Percentiles rank a stretch among this genome's conserved stretches.
Evolutionary conservation across 2,888 invertebrate genomes (phyloP).

Genomic region (Drosophila meridiana): DNA sequence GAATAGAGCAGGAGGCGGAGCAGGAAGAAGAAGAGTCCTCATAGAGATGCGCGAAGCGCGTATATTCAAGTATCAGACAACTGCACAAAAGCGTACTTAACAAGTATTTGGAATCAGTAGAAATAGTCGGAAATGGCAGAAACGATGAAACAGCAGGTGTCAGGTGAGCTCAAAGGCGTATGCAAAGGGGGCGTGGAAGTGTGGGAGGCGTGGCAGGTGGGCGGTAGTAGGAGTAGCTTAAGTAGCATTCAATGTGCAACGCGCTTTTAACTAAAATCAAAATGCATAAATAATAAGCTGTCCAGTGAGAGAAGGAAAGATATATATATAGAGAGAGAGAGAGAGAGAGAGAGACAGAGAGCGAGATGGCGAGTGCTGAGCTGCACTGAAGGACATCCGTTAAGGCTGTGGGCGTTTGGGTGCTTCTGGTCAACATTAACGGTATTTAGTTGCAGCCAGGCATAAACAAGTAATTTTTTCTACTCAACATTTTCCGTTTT

Average conservation of each 20-base stretch:
- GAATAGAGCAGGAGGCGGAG: neutral
- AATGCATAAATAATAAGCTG: conserved; percentile 65
- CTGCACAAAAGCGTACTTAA: conserved; percentile 29
- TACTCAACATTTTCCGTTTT: neutral
- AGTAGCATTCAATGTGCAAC: conserved; percentile 44
- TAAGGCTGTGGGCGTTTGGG: neutral
- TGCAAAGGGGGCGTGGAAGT: too few species aligned
- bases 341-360: neutral
- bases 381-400: conserved; percentile 35
- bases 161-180: conserved; percentile 22
- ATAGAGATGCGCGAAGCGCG: neutral
- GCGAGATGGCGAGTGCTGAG: conserved; percentile 3
- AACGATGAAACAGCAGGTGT: conserved; percentile 57
- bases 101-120: conserved; percentile 32
- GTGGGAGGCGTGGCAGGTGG: too few species aligned
- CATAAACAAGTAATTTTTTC: conserved; percentile 45
- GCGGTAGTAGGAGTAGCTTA: neutral
- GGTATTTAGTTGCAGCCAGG: conserved; percentile 50
- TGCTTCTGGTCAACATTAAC: conserved; percentile 40
- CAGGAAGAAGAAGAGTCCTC: neutral
- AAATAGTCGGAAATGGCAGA: conserved; percentile 29
- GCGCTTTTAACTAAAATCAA: conserved; percentile 75
- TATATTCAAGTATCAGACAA: conserved; percentile 18
- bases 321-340: conserved; percentile 1
- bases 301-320: conserved; percentile 2